Base-by-base conservation (phyloP, 1,140 invertebrate genomes). In the Aphis gossypii region DNA sequence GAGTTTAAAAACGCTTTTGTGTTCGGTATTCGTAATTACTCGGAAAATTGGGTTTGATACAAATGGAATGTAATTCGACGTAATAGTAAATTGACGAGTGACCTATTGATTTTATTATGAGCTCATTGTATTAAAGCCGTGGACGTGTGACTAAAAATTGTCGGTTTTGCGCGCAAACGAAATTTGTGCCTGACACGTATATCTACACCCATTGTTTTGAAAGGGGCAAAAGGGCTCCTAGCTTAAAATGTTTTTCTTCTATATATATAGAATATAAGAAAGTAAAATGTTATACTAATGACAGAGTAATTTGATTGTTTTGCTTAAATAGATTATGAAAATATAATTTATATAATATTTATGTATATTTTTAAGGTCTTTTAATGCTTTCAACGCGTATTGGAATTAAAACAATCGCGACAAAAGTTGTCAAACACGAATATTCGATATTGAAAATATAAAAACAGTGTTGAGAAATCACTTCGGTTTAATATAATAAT, bases 1-100 rank as follows among this genome's bases (percentile, higher is more conserved):
- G 92, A 93, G 82, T 84, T 84, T 86, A 93, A 93, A 86, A 86
- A 86, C 82, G 84, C 92, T 93, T 93, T 93, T 93, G 92, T 93
- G 38, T 86, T 93, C 92, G 48, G 76, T n/a, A 56, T 93, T 86
- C 76, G 48, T 93, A 93, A 93, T 93, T 93, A 93, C 92, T 54
- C 46, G 25, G 46, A 56, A 86, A 93, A 93, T 93, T 84, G 92
- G 76, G 46, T 93, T 86, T 84, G 92, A 93, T 93, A 93, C 82
- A 56, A 93, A 86, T 84, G 92, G 76, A 93, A 56, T 38, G 48
- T 92, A 92, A 93, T 93, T 86, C 51, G 82, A 93, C 48, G 18
- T 84, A 86, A 93, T 51, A 20, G 82, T 51, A 51, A 86, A 86
- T 93, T 84, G 92, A 38, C 46, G 82, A 93, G 9, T 84, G 82